These are phyloP conservation scores for Plebejus argus DNA, from an alignment of 2,888 invertebrate genomes.

Conservation along the genomic window DNA sequence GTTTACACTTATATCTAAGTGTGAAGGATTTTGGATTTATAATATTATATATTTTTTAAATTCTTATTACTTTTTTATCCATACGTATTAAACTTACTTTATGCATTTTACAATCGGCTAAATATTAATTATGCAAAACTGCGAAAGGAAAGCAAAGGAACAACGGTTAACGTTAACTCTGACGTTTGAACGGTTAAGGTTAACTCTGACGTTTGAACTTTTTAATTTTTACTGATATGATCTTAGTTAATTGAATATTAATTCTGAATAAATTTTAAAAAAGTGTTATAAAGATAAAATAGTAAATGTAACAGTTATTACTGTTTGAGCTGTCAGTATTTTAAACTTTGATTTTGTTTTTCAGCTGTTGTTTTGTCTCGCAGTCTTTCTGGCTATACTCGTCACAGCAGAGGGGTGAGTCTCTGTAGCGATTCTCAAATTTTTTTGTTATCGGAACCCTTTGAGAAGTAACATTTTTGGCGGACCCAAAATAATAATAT, in stretches of 20 bases:
- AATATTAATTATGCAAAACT: not conserved
- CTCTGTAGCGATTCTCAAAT: not conserved
- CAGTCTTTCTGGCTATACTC: constrained; percentile 51
- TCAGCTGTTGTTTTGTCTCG: constrained; percentile 58
- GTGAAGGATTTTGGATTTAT: not conserved
- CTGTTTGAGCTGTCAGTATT: not conserved
- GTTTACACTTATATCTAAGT: not conserved
- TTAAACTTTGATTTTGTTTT: constrained; percentile 42
- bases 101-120: not conserved
- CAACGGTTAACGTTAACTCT: too few species aligned
- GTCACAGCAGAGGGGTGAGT: constrained; percentile 58
- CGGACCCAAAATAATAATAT: too few species aligned
- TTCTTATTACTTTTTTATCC: not conserved
- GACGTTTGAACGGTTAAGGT: not conserved
- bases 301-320: too few species aligned
- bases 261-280: not conserved
- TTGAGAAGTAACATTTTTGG: too few species aligned
- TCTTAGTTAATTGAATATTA: not conserved
- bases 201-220: not conserved
- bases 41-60: not conserved
- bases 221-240: not conserved
- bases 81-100: not conserved
- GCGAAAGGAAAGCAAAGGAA: too few species aligned
- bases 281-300: too few species aligned
- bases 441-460: too few species aligned